Conservation (phyloP, 2,888 invertebrate genomes). For the Rhamnusium bicolor region DNA sequence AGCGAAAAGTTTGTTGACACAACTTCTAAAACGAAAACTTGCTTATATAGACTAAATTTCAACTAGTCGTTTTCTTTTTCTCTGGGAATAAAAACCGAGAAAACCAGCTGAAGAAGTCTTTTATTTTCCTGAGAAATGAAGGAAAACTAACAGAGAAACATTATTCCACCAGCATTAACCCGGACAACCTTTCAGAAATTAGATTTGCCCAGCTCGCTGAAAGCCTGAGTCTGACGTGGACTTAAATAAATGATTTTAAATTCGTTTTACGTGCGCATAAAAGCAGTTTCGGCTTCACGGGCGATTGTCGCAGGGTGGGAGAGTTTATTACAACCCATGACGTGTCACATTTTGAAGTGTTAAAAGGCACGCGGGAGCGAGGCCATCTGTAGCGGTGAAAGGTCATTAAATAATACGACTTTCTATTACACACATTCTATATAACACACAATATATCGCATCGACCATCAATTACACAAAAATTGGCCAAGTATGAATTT, state of each 20-base stretch:
- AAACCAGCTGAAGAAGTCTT: conserved; percentile 1
- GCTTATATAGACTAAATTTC: not conserved
- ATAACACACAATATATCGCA: too few relatives aligned
- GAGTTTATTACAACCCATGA: conserved; percentile 5
- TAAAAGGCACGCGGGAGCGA: not conserved
- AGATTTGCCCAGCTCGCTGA: conserved; percentile 43
- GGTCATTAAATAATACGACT: not conserved
- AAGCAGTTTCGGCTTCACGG: conserved; percentile 5
- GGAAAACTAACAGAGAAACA: conserved; percentile 35
- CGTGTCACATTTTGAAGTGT: conserved; percentile 1
- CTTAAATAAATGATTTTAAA: conserved; percentile 46
- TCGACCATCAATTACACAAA: too few relatives aligned
- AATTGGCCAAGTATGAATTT: too few relatives aligned
- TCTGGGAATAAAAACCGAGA: not conserved
- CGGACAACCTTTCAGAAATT: conserved; percentile 45
- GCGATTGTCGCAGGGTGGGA: conserved; percentile 2
- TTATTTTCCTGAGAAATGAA: conserved; percentile 28
- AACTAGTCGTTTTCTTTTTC: not conserved
- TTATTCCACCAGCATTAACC: conserved; percentile 40
- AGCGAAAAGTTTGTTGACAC: not conserved
- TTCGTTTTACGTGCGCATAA: conserved; percentile 38
- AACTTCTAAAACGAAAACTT: not conserved
- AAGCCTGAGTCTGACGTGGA: conserved; percentile 43
- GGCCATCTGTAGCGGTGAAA: not conserved
- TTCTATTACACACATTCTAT: not conserved